Conservation (phyloP, 2,113 vertebrate species). For the Thamnaconus septentrionalis region DNA sequence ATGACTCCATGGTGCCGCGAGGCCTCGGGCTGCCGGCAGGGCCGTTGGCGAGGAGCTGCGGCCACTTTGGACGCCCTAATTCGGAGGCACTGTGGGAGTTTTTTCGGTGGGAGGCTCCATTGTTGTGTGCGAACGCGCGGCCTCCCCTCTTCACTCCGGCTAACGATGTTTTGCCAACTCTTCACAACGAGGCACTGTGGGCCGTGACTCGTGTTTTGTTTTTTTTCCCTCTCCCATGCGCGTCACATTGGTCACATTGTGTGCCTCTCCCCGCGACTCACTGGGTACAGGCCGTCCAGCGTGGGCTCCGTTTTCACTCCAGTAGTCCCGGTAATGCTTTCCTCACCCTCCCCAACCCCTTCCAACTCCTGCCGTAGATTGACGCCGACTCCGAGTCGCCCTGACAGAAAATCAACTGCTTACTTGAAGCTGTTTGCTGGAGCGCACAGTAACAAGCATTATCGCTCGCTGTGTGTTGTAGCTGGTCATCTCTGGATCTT, state of each 20-base stretch:
- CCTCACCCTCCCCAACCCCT: conserved; percentile 11
- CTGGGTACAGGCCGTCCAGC: conserved; percentile 27
- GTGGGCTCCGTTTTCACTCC: conserved; percentile 60
- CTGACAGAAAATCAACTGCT: conserved; percentile 74
- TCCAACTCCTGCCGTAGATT: conserved; percentile 29
- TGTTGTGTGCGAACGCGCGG: conserved; percentile 24
- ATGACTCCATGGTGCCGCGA: conserved; percentile 19
- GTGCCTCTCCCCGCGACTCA: conserved; percentile 10
- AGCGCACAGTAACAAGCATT: conserved; percentile 45
- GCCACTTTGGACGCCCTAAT: conserved; percentile 42
- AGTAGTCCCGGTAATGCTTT: conserved; percentile 63
- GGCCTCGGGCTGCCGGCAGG: conserved; percentile 31
- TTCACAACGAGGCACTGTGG: neutral
- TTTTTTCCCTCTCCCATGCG: neutral
- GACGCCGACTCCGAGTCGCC: conserved; percentile 54
- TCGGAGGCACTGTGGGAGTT: conserved; percentile 38
- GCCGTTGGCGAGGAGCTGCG: conserved; percentile 38
- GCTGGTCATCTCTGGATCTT: conserved; percentile 13
- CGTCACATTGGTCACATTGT: neutral
- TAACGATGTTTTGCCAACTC: conserved; percentile 12
- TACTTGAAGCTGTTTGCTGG: conserved; percentile 65
- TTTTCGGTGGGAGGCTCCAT: conserved; percentile 32
- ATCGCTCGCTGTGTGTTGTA: conserved; percentile 12
- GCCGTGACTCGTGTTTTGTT: neutral
- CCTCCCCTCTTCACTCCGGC: conserved; percentile 1